Evolutionary conservation across 37 sponge, comb jelly and placozoan genomes (phyloP).

Genomic region (Sycon ciliatum): DNA sequence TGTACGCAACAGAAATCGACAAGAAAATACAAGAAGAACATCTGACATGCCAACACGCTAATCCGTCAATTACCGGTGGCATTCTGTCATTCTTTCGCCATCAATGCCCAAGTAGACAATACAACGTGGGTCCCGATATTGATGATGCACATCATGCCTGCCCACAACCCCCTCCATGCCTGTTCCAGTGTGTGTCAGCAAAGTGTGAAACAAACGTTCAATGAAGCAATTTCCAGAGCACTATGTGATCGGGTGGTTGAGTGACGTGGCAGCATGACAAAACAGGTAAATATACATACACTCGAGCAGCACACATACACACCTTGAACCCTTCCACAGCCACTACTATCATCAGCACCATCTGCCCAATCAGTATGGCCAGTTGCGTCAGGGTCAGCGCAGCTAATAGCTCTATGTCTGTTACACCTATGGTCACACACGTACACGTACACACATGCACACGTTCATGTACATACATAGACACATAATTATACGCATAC

Average conservation of each 20-base stretch:
- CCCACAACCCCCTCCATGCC: no score
- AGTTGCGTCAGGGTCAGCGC: constrained; percentile 49
- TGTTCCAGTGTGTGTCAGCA: no score
- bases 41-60: background rate
- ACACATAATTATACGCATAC: no score
- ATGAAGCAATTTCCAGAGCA: no score
- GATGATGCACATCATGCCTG: no score
- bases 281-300: constrained; percentile 10
- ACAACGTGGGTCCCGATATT: no score
- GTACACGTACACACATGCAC: no score
- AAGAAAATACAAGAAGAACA: background rate
- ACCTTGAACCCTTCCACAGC: constrained; percentile 11
- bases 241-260: background rate
- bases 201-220: no score
- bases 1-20: background rate
- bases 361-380: constrained; percentile 73
- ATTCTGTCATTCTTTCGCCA: no score
- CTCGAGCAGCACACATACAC: background rate
- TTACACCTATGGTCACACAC: constrained; percentile 36
- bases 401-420: constrained; percentile 47
- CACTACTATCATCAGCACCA: constrained; percentile 68
- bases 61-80: no score
- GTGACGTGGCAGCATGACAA: background rate
- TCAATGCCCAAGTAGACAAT: no score
- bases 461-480: no score